These are phyloP conservation scores for Tetranychus urticae DNA, from an alignment of 1,140 invertebrate species.

Conservation along the genomic window DNA sequence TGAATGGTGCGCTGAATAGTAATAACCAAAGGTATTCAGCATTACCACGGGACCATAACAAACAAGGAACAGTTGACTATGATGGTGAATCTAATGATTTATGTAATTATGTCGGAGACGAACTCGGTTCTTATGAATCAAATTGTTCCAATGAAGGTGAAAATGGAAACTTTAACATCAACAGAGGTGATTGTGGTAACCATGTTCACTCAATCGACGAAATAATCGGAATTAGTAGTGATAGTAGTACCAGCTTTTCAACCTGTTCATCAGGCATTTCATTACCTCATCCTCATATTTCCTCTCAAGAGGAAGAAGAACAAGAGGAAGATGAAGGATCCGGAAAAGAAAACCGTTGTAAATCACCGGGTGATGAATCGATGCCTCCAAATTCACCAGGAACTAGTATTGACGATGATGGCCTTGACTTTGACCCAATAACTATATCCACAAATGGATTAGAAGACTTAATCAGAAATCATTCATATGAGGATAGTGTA, in stretches of 20 bases:
- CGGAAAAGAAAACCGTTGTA: not conserved
- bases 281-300: not conserved
- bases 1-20: not conserved
- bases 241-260: not conserved
- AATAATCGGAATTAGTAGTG: slow-evolving; percentile 1
- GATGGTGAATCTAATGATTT: not conserved
- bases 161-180: not conserved
- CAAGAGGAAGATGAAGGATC: not conserved
- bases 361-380: not conserved
- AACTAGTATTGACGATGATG: slow-evolving; percentile 7
- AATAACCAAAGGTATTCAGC: not conserved
- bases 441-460: slow-evolving; percentile 5
- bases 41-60: not conserved
- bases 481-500: not conserved
- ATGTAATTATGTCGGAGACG: not conserved
- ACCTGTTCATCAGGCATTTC: not conserved
- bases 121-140: not conserved
- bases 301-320: not conserved
- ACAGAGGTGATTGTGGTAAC: not conserved
- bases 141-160: not conserved
- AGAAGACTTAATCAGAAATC: slow-evolving; percentile 3
- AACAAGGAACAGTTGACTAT: not conserved
- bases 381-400: not conserved
- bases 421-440: slow-evolving; percentile 11
- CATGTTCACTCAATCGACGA: not conserved